These are phyloP conservation scores for Leptatherina wallacei DNA, from an alignment of 2,797 vertebrate genomes.

Conservation along the genomic window DNA sequence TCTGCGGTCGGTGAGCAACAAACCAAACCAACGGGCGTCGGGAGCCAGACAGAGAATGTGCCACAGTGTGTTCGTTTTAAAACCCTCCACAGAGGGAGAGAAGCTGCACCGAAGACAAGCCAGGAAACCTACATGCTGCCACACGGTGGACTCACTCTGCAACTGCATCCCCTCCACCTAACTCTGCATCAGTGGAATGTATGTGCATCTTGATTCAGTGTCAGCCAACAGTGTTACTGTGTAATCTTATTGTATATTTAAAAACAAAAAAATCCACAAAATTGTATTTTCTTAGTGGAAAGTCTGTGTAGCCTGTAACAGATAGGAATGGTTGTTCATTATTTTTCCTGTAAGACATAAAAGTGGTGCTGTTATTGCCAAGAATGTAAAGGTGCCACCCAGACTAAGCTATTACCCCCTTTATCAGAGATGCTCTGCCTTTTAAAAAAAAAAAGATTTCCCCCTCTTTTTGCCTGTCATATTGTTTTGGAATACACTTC, in stretches of 20 bases:
- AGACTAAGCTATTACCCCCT: conserved; percentile 46
- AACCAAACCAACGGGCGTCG: conserved; percentile 31
- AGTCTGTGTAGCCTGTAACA: conserved; percentile 38
- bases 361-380: conserved; percentile 69
- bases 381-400: conserved; percentile 62
- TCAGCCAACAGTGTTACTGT: conserved; percentile 38
- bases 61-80: conserved; percentile 39
- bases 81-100: conserved; percentile 28
- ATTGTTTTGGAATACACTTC: conserved; percentile 48
- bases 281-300: conserved; percentile 65
- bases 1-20: conserved; percentile 15
- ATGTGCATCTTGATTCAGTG: conserved; percentile 44
- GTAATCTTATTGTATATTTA: conserved; percentile 20
- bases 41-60: conserved; percentile 36
- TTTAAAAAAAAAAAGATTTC: not conserved
- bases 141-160: conserved; percentile 71
- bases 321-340: conserved; percentile 24
- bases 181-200: conserved; percentile 40
- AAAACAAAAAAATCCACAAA: conserved; percentile 43
- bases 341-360: conserved; percentile 36
- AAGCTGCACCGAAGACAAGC: conserved; percentile 47
- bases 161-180: conserved; percentile 41
- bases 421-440: conserved; percentile 32
- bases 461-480: conserved; percentile 23
- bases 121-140: conserved; percentile 68